A percentile compares a stretch with the other conserved stretches of the same genome.
phyloP scores from a whole-genome alignment of 2,797 vertebrate species.

The Artibeus jamaicensis region DNA sequence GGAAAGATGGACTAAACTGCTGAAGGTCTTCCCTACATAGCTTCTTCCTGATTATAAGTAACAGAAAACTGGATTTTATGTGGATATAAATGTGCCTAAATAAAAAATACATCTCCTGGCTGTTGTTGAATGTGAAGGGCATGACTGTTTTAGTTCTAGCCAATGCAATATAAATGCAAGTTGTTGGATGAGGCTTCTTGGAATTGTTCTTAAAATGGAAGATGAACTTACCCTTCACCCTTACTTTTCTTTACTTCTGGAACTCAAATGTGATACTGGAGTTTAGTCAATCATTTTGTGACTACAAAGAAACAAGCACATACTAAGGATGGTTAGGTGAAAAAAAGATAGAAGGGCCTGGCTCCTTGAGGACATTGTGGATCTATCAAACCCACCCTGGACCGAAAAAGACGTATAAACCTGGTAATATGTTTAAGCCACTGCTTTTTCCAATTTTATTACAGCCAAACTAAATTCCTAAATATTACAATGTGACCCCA shows the following conservation, averaged over 20 bases:
- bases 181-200: neutral
- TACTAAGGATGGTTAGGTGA: neutral
- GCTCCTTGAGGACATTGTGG: neutral
- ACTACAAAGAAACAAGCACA: neutral
- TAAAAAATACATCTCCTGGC: neutral
- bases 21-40: neutral
- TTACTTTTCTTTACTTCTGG: neutral
- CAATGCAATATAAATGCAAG: neutral
- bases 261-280: neutral
- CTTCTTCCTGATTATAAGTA: neutral
- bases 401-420: neutral
- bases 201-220: neutral
- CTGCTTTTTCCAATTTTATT: neutral
- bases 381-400: neutral
- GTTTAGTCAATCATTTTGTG: neutral
- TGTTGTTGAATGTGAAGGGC: neutral
- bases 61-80: neutral
- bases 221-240: neutral
- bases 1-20: neutral
- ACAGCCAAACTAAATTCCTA: constrained; percentile 4
- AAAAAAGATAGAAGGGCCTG: neutral
- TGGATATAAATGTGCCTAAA: neutral
- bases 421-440: neutral
- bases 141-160: neutral
- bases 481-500: neutral